Conservation (phyloP, 2,113 vertebrate genomes). For the Oostethus manadensis region DNA sequence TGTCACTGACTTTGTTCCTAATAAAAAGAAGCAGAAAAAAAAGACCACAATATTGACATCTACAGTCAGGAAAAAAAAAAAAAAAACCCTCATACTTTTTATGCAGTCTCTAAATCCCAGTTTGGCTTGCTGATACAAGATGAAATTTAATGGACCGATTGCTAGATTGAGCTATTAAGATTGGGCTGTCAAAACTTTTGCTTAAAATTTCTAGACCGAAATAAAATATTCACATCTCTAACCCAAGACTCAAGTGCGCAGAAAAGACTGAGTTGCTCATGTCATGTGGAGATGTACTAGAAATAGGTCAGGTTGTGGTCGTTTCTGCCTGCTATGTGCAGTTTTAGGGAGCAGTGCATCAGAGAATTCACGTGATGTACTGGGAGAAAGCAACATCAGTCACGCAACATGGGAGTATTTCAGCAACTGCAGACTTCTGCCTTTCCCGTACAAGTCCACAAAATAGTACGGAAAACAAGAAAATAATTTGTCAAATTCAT, state of each 20-base stretch:
- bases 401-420: constrained; percentile 20
- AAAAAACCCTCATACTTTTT: background rate
- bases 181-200: constrained; percentile 2
- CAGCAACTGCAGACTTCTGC: background rate
- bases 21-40: background rate
- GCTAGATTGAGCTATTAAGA: background rate
- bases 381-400: constrained; percentile 10
- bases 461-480: too few species aligned
- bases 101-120: background rate
- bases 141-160: background rate
- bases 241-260: constrained; percentile 9
- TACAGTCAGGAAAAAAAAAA: background rate
- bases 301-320: constrained; percentile 43
- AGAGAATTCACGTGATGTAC: constrained; percentile 15
- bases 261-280: constrained; percentile 20
- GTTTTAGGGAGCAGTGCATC: constrained; percentile 25
- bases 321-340: constrained; percentile 16
- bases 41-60: background rate
- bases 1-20: background rate
- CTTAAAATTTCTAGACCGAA: constrained; percentile 13
- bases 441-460: background rate
- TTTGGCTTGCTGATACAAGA: background rate
- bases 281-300: constrained; percentile 29
- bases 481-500: too few species aligned
- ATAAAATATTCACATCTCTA: constrained; percentile 44